Evolutionary conservation across 2,797 vertebrate genomes (phyloP), one percentile per base, ranked within the genome.

Genomic region (Chaetophractus vellerosus): DNA sequence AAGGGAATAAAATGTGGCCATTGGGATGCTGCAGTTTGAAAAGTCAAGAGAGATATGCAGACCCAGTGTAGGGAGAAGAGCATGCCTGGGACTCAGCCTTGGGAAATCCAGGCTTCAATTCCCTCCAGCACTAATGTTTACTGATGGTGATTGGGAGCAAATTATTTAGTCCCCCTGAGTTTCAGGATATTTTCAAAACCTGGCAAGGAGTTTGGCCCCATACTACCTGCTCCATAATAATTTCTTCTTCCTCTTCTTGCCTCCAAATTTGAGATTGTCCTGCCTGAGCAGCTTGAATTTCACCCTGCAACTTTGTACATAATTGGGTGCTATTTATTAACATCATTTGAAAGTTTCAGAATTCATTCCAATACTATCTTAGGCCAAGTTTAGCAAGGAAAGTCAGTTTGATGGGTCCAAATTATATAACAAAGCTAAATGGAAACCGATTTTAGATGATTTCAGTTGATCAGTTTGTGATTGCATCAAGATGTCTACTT

Each of bases 361-460:
- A 92, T 90, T 94, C 52, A 89, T 52, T 94, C 92, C 52, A 94
- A 57, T 91, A 69, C 33, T 41, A 28, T 83, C 45, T 66, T 33
- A 91, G 71, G 76, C 63, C 61, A 75, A 28, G 9, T 24, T 1
- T 75, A 48, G 36, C 64, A 41, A 93, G 71, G 41, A 83, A 80
- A 76, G 38, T 90, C 84, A 79, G 2, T 81, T 68, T 86, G 45
- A 36, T 55, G 63, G 33, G 33, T 50, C 80, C 21, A 38, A 21
- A 80, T 94, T 31, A 7, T 52, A 55, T 38, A 57, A 66, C 66
- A 66, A 59, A 84, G 71, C 72, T 36, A 61, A 89, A 64, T 61
- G 80, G 59, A 83, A 90, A 69, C 52, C 45, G 24, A 16, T 55
- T 88, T 89, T 81, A 36, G 63, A 45, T 84, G 28, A 61, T 64